phyloP scores from a whole-genome alignment of 2,888 invertebrate genomes.

The Diploptera punctata region DNA sequence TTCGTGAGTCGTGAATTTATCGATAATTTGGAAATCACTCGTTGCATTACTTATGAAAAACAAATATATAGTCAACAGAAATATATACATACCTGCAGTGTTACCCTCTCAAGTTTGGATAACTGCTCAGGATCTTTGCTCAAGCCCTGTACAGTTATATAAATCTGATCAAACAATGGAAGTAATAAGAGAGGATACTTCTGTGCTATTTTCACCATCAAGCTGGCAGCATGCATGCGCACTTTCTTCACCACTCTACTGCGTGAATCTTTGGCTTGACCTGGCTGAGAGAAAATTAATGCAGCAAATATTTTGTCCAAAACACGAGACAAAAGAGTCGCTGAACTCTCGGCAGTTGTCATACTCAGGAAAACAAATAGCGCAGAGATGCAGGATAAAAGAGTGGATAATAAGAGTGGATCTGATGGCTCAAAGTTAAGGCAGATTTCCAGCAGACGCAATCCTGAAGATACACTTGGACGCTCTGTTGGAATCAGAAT shows the following conservation, averaged over 20 bases:
- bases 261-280: slow-evolving; percentile 69
- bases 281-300: slow-evolving; percentile 73
- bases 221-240: slow-evolving; percentile 85
- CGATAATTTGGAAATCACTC: no score
- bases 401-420: slow-evolving; percentile 80
- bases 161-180: slow-evolving; percentile 86
- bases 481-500: slow-evolving; percentile 72
- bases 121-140: slow-evolving; percentile 69
- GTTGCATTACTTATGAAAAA: no score
- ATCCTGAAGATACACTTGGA: slow-evolving; percentile 76
- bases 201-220: slow-evolving; percentile 88
- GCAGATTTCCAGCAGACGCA: slow-evolving; percentile 80
- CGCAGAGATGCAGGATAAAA: slow-evolving; percentile 91
- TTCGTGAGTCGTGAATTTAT: no score
- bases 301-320: slow-evolving; percentile 90
- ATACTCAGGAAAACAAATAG: slow-evolving; percentile 90
- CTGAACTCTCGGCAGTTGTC: slow-evolving; percentile 64
- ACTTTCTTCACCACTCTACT: slow-evolving; percentile 83
- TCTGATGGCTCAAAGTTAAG: slow-evolving; percentile 77
- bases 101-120: slow-evolving; percentile 83
- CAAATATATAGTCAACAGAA: no score
- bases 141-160: slow-evolving; percentile 75
- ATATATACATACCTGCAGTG: slow-evolving; percentile 60
- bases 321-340: slow-evolving; percentile 74
- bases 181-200: slow-evolving; percentile 85